Evolutionary conservation across 2,113 vertebrate genomes (phyloP).

Genomic region (Gambusia holbrooki): DNA sequence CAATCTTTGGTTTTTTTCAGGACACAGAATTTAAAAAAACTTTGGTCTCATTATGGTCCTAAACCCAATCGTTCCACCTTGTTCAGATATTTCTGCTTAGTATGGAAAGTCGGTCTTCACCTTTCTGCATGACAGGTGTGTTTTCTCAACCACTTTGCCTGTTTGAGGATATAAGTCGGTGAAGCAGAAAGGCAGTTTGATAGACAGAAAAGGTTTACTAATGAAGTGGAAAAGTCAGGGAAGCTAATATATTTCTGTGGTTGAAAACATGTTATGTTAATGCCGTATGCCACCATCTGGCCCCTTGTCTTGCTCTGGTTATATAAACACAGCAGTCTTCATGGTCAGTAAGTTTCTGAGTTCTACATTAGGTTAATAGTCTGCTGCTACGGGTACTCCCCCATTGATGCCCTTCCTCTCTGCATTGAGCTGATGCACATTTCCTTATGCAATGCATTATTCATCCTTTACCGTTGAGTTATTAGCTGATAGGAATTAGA

Average conservation of each 20-base stretch:
- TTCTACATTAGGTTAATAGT: slow-evolving; percentile 59
- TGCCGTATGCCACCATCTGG: slow-evolving; percentile 47
- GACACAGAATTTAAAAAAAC: not conserved
- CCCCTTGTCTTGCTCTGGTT: slow-evolving; percentile 41
- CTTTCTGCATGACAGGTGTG: slow-evolving; percentile 15
- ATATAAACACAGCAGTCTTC: slow-evolving; percentile 46
- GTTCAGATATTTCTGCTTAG: not conserved
- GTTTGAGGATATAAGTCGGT: slow-evolving; percentile 27
- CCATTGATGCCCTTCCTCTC: slow-evolving; percentile 30
- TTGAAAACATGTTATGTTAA: slow-evolving; percentile 53
- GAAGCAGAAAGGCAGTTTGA: slow-evolving; percentile 32
- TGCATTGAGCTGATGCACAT: slow-evolving; percentile 35
- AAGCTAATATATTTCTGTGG: slow-evolving; percentile 41
- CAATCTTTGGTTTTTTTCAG: too few relatives aligned
- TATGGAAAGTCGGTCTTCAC: slow-evolving; percentile 6
- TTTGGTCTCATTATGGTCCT: not conserved
- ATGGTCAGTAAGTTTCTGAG: slow-evolving; percentile 56
- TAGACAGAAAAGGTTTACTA: slow-evolving; percentile 36
- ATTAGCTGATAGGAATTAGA: slow-evolving; percentile 32
- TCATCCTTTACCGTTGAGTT: slow-evolving; percentile 26
- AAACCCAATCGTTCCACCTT: not conserved
- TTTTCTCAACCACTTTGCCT: slow-evolving; percentile 10
- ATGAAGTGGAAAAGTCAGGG: slow-evolving; percentile 30
- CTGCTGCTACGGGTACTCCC: slow-evolving; percentile 7
- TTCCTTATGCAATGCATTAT: slow-evolving; percentile 50